Base-by-base conservation (phyloP, 2,888 invertebrate genomes). In the Gonocerus acuteangulatus region DNA sequence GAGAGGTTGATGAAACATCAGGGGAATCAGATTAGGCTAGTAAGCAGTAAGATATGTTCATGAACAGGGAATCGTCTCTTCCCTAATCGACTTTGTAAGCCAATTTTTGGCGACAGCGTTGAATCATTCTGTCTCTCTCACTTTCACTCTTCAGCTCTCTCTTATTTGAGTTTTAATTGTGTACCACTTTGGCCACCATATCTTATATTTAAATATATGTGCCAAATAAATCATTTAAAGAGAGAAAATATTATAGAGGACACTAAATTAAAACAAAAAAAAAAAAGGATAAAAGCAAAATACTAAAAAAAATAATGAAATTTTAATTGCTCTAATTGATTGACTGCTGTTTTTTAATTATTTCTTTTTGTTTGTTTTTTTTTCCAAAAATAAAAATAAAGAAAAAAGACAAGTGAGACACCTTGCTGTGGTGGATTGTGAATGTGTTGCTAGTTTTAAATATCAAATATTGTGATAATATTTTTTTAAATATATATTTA, bases 401-500 rank as follows among this genome's bases (percentile, higher is more conserved):
- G 27, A 27, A 27, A 27, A 27, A 27, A 27, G 27, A 27, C 27
- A 27, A 27, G 27, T 27, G 27, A 27, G 27, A 27, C 27, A 6
- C 27, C 27, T 27, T 27, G 27, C 27, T 27, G 9, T 9, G 27
- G 9, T 27, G 27, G 27, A 27, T 27, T 27, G 27, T 27, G 27
- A 9, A 27, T 27, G n/a, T 42, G 42, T 51, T 34, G 34, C 34
- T 51, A 51, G 51, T 51, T 51, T 34, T 32, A 51, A 51, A 51
- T 51, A 51, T 51, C 51, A 51, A 34, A 51, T 32, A 51, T 34
- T 51, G 51, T 51, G 51, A 51, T 51, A 51, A 51, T 51, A 51
- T 34, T 51, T 51, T 51, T 51, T 51, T 34, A 51, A 34, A 34
- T 51, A 13, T 36, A 42, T 34, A 51, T 18, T 27, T 19, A 34